These are phyloP conservation scores for Callimorpha dominula DNA, from an alignment of 2,888 invertebrate genomes.

Conservation along the genomic window DNA sequence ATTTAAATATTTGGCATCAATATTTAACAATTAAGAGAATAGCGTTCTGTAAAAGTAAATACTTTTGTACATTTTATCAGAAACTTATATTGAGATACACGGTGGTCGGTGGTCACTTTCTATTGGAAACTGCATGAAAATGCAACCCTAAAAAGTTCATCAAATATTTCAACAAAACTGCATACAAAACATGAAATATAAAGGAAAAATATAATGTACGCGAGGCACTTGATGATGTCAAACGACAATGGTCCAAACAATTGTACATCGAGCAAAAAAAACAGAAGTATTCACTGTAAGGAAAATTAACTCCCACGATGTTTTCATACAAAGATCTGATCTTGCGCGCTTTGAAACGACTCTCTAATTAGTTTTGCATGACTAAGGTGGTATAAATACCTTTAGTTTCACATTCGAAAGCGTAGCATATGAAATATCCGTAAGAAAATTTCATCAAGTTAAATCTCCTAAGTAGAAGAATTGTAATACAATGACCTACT, in stretches of 20 bases:
- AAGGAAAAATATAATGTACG: constrained; percentile 26
- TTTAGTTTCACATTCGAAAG: constrained; percentile 76
- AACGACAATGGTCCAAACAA: constrained; percentile 30
- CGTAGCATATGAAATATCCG: constrained; percentile 53
- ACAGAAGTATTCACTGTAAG: constrained; percentile 39
- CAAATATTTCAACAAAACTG: not conserved
- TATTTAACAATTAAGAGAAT: too few species aligned
- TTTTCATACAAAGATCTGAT: constrained; percentile 44
- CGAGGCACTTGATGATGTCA: constrained; percentile 18
- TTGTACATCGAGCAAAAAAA: constrained; percentile 39
- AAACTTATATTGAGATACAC: too few species aligned
- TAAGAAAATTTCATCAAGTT: constrained; percentile 13
- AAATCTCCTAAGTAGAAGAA: not conserved
- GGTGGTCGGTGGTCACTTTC: too few species aligned
- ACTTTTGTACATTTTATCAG: too few species aligned
- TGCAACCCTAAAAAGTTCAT: not conserved
- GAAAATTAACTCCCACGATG: constrained; percentile 57
- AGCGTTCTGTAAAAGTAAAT: too few species aligned
- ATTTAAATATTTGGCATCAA: too few species aligned
- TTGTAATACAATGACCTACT: constrained; percentile 29
- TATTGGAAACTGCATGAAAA: not conserved
- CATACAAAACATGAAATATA: not conserved
- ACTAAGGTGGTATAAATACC: constrained; percentile 68
- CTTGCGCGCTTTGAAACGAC: constrained; percentile 24
- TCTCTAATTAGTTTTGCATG: constrained; percentile 80